These are phyloP conservation scores for Tenodera sinensis DNA, from an alignment of 2,888 invertebrate genomes.

Conservation along the genomic window DNA sequence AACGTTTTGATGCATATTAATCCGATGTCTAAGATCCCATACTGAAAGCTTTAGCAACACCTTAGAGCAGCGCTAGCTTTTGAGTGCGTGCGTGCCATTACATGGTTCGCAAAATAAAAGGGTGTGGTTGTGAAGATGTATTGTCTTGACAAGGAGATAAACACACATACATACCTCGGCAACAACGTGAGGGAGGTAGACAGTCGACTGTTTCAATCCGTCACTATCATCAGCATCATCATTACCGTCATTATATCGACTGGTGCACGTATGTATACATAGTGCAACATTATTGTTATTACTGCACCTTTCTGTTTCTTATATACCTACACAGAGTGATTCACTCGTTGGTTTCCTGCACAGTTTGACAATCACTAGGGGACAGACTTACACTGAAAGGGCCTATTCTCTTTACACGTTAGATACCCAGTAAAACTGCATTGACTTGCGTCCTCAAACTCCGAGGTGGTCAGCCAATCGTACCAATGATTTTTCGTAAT, in stretches of 20 bases:
- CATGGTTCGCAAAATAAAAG: slow-evolving; percentile 10
- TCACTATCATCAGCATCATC: slow-evolving; percentile 23
- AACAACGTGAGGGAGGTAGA: slow-evolving; percentile 13
- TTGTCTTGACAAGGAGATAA: slow-evolving; percentile 19
- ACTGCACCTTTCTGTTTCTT: background rate
- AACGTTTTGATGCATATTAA: too few relatives aligned
- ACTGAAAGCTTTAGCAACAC: background rate
- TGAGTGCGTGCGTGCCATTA: background rate
- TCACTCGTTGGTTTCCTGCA: slow-evolving; percentile 12
- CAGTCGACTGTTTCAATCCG: slow-evolving; percentile 19
- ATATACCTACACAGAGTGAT: background rate
- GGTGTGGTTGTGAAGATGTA: slow-evolving; percentile 7
- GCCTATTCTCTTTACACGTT: too few relatives aligned
- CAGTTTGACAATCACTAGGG: slow-evolving; percentile 12
- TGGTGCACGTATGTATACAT: background rate
- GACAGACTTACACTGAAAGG: slow-evolving; percentile 13
- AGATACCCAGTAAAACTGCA: too few relatives aligned
- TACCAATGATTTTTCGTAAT: too few relatives aligned
- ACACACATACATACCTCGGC: background rate
- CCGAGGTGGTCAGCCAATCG: too few relatives aligned
- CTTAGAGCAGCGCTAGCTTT: background rate
- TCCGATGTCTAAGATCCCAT: too few relatives aligned
- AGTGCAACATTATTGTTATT: background rate
- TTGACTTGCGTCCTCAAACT: too few relatives aligned
- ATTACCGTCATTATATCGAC: slow-evolving; percentile 19